These are phyloP conservation scores for Palythoa caribaeorum DNA, from an alignment of 92 coral and sea anemone species.

Conservation along the genomic window DNA sequence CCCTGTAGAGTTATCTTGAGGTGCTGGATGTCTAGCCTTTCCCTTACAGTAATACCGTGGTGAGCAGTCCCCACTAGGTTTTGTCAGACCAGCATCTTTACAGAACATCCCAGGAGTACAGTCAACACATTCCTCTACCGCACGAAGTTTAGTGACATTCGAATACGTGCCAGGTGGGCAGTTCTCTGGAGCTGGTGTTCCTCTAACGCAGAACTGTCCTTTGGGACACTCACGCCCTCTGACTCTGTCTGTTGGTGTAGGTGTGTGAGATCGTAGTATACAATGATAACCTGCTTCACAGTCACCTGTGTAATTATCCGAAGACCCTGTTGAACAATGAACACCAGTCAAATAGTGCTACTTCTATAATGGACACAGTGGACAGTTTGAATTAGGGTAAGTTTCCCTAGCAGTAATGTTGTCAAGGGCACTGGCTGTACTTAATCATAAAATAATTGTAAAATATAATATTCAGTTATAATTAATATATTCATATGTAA, in stretches of 20 bases:
- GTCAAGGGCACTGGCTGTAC: no score
- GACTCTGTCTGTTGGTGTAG: conserved; percentile 87
- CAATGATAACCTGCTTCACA: conserved; percentile 94
- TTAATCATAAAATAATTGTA: no score
- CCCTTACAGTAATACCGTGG: conserved; percentile 91
- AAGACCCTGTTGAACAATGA: conserved; percentile 73
- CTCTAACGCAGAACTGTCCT: conserved; percentile 87
- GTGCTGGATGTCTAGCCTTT: conserved; percentile 86
- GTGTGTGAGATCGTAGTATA: conserved; percentile 80
- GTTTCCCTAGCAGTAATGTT: no score
- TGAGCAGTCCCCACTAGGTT: conserved; percentile 89
- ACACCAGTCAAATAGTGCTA: neutral
- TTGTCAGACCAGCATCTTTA: conserved; percentile 86
- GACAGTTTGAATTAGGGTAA: no score
- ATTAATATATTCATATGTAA: no score
- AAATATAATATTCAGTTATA: no score
- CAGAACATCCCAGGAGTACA: conserved; percentile 97
- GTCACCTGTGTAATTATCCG: conserved; percentile 76
- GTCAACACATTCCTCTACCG: conserved; percentile 67
- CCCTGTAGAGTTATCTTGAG: conserved; percentile 88
- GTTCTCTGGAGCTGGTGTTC: conserved; percentile 88
- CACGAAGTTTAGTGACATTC: conserved; percentile 74
- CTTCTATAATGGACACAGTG: no score
- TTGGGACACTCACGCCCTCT: conserved; percentile 90
- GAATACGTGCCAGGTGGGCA: conserved; percentile 97